Evolutionary conservation across 2,888 invertebrate genomes (phyloP).

Genomic region (Epicampocera succincta): DNA sequence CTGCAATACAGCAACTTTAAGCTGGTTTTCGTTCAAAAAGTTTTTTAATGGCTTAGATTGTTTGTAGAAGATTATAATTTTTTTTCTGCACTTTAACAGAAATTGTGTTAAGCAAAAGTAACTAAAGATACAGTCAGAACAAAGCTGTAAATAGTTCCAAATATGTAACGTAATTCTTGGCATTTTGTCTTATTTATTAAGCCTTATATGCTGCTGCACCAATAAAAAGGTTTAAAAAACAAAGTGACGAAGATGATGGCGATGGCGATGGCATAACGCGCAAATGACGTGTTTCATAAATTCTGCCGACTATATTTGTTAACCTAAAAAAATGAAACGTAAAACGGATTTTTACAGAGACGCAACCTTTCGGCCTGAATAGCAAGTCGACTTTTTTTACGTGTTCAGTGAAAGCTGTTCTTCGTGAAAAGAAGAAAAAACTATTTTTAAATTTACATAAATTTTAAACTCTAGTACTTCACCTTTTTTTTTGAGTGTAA

Average conservation of each 20-base stretch:
- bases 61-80: conserved; percentile 28
- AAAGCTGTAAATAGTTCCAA: conserved; percentile 47
- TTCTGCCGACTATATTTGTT: no score
- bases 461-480: no score
- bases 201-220: conserved; percentile 14
- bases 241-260: not conserved
- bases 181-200: conserved; percentile 16
- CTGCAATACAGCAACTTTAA: conserved; percentile 27
- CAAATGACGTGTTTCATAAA: not conserved
- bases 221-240: not conserved
- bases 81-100: conserved; percentile 21
- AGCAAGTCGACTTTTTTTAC: no score
- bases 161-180: conserved; percentile 47
- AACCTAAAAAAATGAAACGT: no score
- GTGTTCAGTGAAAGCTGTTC: no score
- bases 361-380: no score
- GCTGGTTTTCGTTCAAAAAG: conserved; percentile 35
- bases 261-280: not conserved
- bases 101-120: conserved; percentile 29
- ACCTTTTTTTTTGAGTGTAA: no score
- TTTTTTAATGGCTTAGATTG: conserved; percentile 34
- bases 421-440: no score
- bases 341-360: no score
- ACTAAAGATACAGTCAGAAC: conserved; percentile 53
- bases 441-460: no score